Percentiles rank a stretch among this genome's conserved stretches.
phyloP scores from a whole-genome alignment of 2,888 invertebrate genomes.

The Agrotis exclamationis region DNA sequence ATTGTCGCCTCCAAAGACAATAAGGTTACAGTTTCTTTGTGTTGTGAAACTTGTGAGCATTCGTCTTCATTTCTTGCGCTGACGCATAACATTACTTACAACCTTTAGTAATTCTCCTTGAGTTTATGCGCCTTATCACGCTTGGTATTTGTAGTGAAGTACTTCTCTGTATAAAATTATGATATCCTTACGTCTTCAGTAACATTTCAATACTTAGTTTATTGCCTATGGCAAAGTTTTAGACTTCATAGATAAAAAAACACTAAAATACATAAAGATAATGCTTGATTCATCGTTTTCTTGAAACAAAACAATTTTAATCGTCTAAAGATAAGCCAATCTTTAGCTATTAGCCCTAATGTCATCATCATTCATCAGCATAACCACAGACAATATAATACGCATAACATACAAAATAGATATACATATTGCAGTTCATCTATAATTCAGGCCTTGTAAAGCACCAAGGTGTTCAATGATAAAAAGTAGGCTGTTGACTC shows the following conservation, averaged over 20 bases:
- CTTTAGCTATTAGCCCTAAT: conserved; percentile 71
- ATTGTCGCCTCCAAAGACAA: conserved; percentile 71
- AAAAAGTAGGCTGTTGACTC: conserved; percentile 30
- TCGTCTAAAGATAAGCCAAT: conserved; percentile 65
- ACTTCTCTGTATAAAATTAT: conserved; percentile 46
- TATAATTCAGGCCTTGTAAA: conserved; percentile 38
- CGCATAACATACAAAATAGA: conserved; percentile 50
- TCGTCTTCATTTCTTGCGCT: conserved; percentile 75
- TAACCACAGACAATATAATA: too few relatives aligned
- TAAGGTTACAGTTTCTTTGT: conserved; percentile 83
- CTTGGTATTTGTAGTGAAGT: conserved; percentile 52
- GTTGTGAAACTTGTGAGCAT: conserved; percentile 74
- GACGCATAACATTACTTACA: conserved; percentile 74
- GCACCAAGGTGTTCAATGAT: conserved; percentile 42
- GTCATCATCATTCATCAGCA: conserved; percentile 44
- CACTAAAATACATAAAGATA: conserved; percentile 12
- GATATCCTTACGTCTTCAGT: conserved; percentile 29
- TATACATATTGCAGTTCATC: conserved; percentile 6
- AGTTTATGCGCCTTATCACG: conserved; percentile 80
- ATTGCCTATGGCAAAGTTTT: not conserved
- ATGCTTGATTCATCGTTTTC: conserved; percentile 49
- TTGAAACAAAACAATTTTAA: conserved; percentile 52
- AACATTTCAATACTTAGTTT: conserved; percentile 10
- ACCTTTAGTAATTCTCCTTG: conserved; percentile 78
- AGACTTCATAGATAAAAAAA: conserved; percentile 5